Percentiles rank a stretch among this genome's conserved stretches.
phyloP scores from a whole-genome alignment of 2,888 invertebrate genomes.

The Tipula confusa region DNA sequence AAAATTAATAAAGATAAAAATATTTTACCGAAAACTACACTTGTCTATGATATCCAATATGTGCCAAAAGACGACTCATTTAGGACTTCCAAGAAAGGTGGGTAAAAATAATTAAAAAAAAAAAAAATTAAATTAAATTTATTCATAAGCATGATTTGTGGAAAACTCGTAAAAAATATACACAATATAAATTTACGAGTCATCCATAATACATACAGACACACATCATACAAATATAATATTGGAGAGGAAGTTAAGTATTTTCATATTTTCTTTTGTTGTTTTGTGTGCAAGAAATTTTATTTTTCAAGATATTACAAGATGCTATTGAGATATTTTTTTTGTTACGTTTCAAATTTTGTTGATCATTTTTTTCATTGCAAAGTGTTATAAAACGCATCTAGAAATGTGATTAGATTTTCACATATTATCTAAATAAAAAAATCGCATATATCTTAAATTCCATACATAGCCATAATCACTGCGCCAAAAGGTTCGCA shows the following conservation, averaged over 20 bases:
- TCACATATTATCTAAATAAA: too few species aligned
- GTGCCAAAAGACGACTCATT: slow-evolving; percentile 87
- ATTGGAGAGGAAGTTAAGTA: background rate
- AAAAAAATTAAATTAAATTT: background rate
- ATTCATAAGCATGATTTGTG: background rate
- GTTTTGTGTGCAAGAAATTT: background rate
- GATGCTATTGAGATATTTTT: background rate
- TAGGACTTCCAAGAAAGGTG: slow-evolving; percentile 85
- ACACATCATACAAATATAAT: background rate
- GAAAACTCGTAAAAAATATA: background rate
- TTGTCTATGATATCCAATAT: slow-evolving; percentile 91
- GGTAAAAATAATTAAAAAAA: too few species aligned
- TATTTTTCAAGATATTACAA: background rate
- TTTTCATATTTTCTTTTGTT: background rate
- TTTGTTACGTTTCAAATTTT: background rate
- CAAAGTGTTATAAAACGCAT: background rate
- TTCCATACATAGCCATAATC: too few species aligned
- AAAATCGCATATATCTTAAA: too few species aligned
- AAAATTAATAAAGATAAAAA: slow-evolving; percentile 84
- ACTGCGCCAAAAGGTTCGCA: too few species aligned
- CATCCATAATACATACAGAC: background rate
- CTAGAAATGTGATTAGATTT: too few species aligned
- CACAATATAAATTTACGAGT: background rate
- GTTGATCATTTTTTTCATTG: background rate
- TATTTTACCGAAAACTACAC: slow-evolving; percentile 77